Evolutionary conservation across 64 coral and sea anemone genomes (phyloP), one percentile per base, ranked within the genome.

Genomic region (Stylophora pistillata): DNA sequence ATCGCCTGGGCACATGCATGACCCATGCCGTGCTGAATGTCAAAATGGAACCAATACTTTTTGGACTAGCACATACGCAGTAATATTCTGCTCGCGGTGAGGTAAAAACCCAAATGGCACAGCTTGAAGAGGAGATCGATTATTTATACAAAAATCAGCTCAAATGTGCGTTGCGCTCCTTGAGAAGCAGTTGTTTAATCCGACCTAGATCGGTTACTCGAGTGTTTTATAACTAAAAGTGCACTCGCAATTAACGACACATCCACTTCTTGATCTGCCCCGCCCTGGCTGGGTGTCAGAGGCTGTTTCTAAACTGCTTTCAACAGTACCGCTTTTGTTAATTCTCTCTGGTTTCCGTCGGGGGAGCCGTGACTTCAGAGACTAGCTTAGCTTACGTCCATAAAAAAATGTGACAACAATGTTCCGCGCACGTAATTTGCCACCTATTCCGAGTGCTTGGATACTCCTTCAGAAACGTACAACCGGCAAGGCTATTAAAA

Each of bases 231-330:
- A 68, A 34, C 59, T 25, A 37, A 62, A 66, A 32, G 20, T 84
- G 62, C 33, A 84, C 61, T 0, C 52, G 20, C 69, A 70, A 84
- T 84, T 84, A 84, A 70, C 34, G 15, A 84, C 61, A 34, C 61
- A 18, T 84, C 69, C 28, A 21, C 16, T 20, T 32, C 23, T 62
- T 21, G 53, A 63, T 32, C 80, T 12, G 80, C 33, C 61, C 80
- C 80, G 80, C 80, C 80, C 80, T 69, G 32, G 7, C 11, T 21
- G 61, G 69, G 80, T 70, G 80, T 84, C n/a, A 41, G 33, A 9
- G 53, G 34, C 62, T 33, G 61, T 68, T 84, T 84, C 26, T 68
- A 53, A 84, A 70, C 23, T 69, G 80, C 34, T 84, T 84, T 70
- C 80, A 84, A 70, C 80, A 84, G 59, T 9, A 32, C 30, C 54